phyloP scores from a whole-genome alignment of 2,797 vertebrate species.

The Pempheris klunzingeri region DNA sequence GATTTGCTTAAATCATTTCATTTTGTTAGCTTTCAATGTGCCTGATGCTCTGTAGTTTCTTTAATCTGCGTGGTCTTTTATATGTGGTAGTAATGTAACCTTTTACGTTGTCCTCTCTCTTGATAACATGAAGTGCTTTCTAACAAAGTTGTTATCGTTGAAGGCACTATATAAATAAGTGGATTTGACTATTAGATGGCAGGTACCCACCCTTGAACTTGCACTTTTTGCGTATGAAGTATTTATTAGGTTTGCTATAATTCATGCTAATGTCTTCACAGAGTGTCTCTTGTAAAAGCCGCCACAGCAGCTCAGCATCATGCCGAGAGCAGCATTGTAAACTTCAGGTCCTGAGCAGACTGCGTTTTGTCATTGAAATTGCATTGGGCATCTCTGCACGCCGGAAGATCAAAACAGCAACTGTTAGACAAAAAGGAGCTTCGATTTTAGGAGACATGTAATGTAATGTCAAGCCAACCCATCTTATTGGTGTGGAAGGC shows the following conservation, averaged over 20 bases:
- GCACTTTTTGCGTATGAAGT: slow-evolving; percentile 43
- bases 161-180: slow-evolving; percentile 44
- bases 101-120: slow-evolving; percentile 32
- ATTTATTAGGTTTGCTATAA: slow-evolving; percentile 58
- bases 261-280: slow-evolving; percentile 44
- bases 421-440: not conserved
- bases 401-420: slow-evolving; percentile 4
- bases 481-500: not conserved
- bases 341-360: slow-evolving; percentile 35
- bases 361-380: slow-evolving; percentile 38
- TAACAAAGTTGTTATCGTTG: slow-evolving; percentile 59
- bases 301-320: slow-evolving; percentile 21
- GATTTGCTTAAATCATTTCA: slow-evolving; percentile 50
- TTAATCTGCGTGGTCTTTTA: slow-evolving; percentile 22
- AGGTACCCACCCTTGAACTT: slow-evolving; percentile 51
- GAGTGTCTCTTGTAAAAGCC: slow-evolving; percentile 46
- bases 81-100: slow-evolving; percentile 20
- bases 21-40: slow-evolving; percentile 43
- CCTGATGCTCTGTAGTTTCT: slow-evolving; percentile 36
- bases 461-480: not conserved
- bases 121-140: slow-evolving; percentile 68
- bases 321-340: slow-evolving; percentile 2
- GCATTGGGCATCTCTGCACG: not conserved
- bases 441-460: not conserved
- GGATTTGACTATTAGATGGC: slow-evolving; percentile 38